Evolutionary conservation across 64 coral and sea anemone species (phyloP).

Genomic region (Montipora foliosa): DNA sequence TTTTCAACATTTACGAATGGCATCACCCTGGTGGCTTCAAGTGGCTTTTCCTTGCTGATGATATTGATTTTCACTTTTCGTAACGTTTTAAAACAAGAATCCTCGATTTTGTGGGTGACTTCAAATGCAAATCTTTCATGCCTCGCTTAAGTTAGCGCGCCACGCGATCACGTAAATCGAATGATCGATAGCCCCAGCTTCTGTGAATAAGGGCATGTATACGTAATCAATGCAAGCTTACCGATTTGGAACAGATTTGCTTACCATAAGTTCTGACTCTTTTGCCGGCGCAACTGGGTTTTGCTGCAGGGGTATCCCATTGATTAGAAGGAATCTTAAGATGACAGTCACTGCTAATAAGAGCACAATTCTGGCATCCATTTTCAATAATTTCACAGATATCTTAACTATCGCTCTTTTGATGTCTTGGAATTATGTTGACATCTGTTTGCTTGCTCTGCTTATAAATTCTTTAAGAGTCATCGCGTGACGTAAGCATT

Average conservation of each 20-base stretch:
- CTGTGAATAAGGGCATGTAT: background rate
- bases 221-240: background rate
- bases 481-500: constrained; percentile 15
- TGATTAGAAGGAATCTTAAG: background rate
- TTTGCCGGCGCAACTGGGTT: background rate
- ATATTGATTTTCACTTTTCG: no score
- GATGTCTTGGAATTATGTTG: constrained; percentile 8
- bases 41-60: no score
- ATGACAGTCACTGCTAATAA: background rate
- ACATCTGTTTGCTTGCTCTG: background rate
- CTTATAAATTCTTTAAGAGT: background rate
- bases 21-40: no score
- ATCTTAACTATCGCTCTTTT: background rate
- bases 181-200: background rate
- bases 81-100: no score
- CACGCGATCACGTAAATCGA: background rate
- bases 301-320: background rate
- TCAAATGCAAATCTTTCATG: no score
- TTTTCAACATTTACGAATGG: no score
- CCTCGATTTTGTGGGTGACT: no score
- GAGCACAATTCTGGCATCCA: constrained; percentile 12
- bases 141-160: no score
- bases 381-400: background rate
- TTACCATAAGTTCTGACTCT: constrained; percentile 34
- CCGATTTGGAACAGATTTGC: background rate